A percentile compares a stretch with the other conserved stretches of the same genome.
phyloP scores from a whole-genome alignment of 1,140 invertebrate genomes.

The Zaprionus lachaisei region DNA sequence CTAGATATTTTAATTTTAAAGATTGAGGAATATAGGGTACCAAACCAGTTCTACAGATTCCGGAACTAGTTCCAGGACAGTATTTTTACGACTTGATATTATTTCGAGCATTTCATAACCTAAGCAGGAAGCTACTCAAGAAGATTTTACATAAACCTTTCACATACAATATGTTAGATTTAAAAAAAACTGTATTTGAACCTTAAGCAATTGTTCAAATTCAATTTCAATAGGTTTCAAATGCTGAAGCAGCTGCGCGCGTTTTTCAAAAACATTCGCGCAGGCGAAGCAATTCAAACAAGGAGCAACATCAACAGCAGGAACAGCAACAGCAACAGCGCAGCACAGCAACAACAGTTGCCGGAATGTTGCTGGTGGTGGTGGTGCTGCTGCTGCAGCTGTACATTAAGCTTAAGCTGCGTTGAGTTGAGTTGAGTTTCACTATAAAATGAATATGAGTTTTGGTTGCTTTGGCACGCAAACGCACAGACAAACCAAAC shows the following conservation, averaged over 20 bases:
- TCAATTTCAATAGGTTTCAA: conserved; percentile 25
- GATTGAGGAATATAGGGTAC: not conserved
- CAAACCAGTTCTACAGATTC: not conserved
- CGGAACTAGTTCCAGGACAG: not conserved
- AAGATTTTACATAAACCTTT: not conserved
- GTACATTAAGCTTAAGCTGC: conserved; percentile 60
- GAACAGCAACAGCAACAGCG: conserved; percentile 25
- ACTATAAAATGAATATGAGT: conserved; percentile 75
- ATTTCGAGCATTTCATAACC: not conserved
- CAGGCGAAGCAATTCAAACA: conserved; percentile 45
- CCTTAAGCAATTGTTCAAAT: not conserved
- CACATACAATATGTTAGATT: not conserved
- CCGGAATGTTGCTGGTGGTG: conserved; percentile 55
- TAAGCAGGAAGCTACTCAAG: not conserved
- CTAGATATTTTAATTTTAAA: not conserved
- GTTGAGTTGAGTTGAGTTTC: conserved; percentile 57
- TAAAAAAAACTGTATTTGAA: not conserved
- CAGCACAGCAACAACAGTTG: conserved; percentile 43
- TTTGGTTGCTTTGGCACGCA: conserved; percentile 74
- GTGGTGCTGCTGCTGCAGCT: conserved; percentile 25
- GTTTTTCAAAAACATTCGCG: conserved; percentile 56
- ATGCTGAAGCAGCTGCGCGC: conserved; percentile 46
- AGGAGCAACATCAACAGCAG: conserved; percentile 28
- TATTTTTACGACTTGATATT: not conserved
- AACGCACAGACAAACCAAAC: conserved; percentile 64